phyloP scores from a whole-genome alignment of 1,140 invertebrate genomes.

The Diorhabda sublineata region DNA sequence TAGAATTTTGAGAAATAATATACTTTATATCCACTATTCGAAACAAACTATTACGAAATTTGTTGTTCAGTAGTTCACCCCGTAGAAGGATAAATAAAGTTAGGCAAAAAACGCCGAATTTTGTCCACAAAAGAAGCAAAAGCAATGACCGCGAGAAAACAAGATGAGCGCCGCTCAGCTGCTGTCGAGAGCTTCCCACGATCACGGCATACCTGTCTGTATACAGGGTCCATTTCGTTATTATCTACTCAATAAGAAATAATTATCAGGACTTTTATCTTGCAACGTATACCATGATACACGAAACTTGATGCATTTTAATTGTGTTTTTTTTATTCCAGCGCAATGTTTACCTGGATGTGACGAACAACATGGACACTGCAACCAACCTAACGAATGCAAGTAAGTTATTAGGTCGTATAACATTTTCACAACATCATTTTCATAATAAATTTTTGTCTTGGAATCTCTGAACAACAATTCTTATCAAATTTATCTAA shows the following conservation, averaged over 20 bases:
- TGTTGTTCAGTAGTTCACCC: neutral
- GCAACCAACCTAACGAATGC: conserved; percentile 90
- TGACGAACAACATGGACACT: conserved; percentile 83
- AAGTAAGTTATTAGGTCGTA: conserved; percentile 67
- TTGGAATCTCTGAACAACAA: too few relatives aligned
- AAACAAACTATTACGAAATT: too few relatives aligned
- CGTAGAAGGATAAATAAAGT: conserved; percentile 22
- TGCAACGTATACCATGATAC: neutral
- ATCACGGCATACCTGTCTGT: conserved; percentile 43
- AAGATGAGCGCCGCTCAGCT: conserved; percentile 43
- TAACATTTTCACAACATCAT: too few relatives aligned
- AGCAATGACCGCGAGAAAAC: conserved; percentile 39
- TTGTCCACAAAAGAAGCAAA: conserved; percentile 34
- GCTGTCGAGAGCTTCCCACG: conserved; percentile 45
- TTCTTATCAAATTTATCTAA: too few relatives aligned
- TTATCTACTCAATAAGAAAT: conserved; percentile 21
- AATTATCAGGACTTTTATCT: conserved; percentile 12
- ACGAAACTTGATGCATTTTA: conserved; percentile 6
- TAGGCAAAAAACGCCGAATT: conserved; percentile 37
- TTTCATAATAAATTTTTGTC: too few relatives aligned
- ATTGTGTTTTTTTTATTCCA: conserved; percentile 62
- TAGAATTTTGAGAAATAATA: too few relatives aligned
- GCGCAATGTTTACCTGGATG: conserved; percentile 89
- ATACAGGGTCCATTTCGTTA: conserved; percentile 39
- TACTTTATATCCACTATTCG: too few relatives aligned